Evolutionary conservation across 1,140 invertebrate species (phyloP).

Genomic region (Drosophila pruinosa): DNA sequence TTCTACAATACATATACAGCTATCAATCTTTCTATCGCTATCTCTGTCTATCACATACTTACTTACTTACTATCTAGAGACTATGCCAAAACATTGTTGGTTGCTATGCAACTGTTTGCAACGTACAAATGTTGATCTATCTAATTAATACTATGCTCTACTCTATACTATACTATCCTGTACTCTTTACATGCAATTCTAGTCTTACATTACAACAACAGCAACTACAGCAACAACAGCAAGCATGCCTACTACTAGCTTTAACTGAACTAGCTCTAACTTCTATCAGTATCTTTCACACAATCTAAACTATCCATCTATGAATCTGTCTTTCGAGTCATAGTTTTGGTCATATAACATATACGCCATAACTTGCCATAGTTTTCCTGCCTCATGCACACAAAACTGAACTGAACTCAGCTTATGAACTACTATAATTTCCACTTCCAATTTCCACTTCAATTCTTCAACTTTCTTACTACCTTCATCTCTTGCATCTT

Average conservation of each 20-base stretch:
- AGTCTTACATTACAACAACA: slow-evolving; percentile 71
- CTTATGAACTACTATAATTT: slow-evolving; percentile 56
- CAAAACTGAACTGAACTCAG: slow-evolving; percentile 67
- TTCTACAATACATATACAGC: not conserved
- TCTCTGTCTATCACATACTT: slow-evolving; percentile 15
- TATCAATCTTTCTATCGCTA: not conserved
- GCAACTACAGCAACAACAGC: slow-evolving; percentile 43
- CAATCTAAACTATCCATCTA: slow-evolving; percentile 33
- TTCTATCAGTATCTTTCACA: slow-evolving; percentile 33
- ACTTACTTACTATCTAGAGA: slow-evolving; percentile 47
- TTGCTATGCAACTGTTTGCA: slow-evolving; percentile 60
- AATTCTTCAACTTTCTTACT: slow-evolving; percentile 70
- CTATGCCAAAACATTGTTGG: slow-evolving; percentile 71
- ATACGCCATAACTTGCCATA: slow-evolving; percentile 83
- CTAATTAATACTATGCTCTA: slow-evolving; percentile 21
- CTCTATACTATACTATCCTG: slow-evolving; percentile 41
- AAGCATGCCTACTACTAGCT: slow-evolving; percentile 61
- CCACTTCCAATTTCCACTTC: slow-evolving; percentile 61
- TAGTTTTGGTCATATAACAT: slow-evolving; percentile 70
- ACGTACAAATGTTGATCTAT: slow-evolving; percentile 64
- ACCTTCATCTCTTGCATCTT: not conserved
- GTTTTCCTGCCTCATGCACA: slow-evolving; percentile 57
- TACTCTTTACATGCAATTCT: slow-evolving; percentile 76
- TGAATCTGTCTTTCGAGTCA: slow-evolving; percentile 51
- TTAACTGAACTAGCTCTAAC: slow-evolving; percentile 60